A percentile compares a stretch with the other conserved stretches of the same genome.
Evolutionary conservation across 1,140 invertebrate species (phyloP).

Genomic region (Chrysopa pallens): DNA sequence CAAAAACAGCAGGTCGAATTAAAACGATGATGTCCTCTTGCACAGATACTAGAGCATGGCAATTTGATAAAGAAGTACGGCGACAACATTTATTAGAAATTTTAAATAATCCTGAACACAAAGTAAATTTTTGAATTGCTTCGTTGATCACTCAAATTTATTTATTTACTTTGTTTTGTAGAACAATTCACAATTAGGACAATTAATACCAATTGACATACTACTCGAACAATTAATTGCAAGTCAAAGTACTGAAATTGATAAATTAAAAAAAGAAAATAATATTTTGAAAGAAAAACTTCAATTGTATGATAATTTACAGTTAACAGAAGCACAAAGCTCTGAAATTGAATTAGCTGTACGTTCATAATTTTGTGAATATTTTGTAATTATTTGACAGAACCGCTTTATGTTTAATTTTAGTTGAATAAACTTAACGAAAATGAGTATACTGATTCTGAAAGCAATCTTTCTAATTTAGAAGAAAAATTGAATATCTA

Average conservation of each 20-base stretch:
- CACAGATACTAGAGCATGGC: constrained; percentile 26
- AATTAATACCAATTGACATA: constrained; percentile 25
- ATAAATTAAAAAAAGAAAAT: constrained; percentile 23
- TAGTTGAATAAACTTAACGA: too few relatives aligned
- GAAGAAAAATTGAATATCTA: too few relatives aligned
- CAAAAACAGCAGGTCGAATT: constrained; percentile 18
- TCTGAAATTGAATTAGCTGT: too few relatives aligned
- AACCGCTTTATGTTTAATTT: too few relatives aligned
- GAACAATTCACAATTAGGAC: too few relatives aligned
- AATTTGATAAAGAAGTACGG: constrained; percentile 22
- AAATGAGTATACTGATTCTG: too few relatives aligned
- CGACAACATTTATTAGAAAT: constrained; percentile 24
- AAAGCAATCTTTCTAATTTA: too few relatives aligned
- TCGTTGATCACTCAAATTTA: too few relatives aligned
- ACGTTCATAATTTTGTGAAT: too few relatives aligned
- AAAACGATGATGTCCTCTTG: constrained; percentile 25
- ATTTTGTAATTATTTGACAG: too few relatives aligned
- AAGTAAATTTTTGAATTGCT: constrained; percentile 12
- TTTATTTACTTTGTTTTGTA: too few relatives aligned
- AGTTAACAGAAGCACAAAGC: constrained; percentile 22
- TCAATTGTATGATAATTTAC: constrained; percentile 21
- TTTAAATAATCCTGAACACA: constrained; percentile 14
- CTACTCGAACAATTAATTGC: constrained; percentile 26
- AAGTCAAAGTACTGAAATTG: constrained; percentile 26
- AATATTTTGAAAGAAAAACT: constrained; percentile 24